A percentile compares a stretch with the other conserved stretches of the same genome.
Conservation (phyloP, 2,888 invertebrate genomes). For the Drosophila histrio region DNA sequence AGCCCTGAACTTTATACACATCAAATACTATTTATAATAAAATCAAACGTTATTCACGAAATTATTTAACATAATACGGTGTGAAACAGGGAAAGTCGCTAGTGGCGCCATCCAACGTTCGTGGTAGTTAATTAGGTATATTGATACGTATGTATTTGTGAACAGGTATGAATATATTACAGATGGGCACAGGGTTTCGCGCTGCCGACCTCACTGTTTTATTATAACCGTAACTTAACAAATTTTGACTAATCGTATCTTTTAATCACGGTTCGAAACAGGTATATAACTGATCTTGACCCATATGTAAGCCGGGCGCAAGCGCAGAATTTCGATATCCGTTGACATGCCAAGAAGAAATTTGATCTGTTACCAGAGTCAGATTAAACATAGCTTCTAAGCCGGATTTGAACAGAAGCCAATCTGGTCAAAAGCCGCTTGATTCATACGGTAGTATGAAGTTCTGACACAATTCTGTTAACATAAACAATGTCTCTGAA, state of each 20-base stretch:
- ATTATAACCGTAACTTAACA: background rate
- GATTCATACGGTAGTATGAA: background rate
- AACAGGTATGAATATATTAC: background rate
- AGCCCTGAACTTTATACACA: background rate
- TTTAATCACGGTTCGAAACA: slow-evolving; percentile 7
- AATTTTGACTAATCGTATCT: background rate
- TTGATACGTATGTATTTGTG: too few relatives aligned
- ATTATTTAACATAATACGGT: background rate
- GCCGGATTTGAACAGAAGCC: background rate
- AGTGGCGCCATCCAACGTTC: background rate
- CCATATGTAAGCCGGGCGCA: background rate
- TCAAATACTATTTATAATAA: background rate
- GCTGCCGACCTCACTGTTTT: background rate
- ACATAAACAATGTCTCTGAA: slow-evolving; percentile 1
- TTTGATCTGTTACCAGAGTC: background rate
- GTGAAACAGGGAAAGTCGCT: too few relatives aligned
- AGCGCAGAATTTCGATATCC: background rate
- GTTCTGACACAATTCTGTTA: background rate
- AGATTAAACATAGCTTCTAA: background rate
- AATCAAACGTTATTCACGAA: background rate
- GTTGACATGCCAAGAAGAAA: background rate
- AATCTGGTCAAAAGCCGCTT: background rate
- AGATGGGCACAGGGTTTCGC: background rate
- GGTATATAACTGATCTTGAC: background rate
- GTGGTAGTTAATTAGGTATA: too few relatives aligned